Evolutionary conservation across 2,797 vertebrate species (phyloP).

Genomic region (Phyllotis vaccarum): DNA sequence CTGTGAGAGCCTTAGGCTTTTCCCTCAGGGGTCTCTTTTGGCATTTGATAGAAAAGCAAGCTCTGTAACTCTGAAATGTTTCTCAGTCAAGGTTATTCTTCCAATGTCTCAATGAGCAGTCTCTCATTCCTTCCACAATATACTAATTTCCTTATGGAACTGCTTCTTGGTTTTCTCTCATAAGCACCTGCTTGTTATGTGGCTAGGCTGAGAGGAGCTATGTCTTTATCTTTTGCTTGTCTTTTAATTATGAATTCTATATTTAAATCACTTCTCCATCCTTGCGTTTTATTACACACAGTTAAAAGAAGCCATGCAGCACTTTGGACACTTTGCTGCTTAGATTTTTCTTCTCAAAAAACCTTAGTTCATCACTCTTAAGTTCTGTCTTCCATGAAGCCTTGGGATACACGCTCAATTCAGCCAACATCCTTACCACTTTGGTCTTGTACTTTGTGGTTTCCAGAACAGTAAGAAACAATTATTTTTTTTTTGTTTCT

Average conservation of each 20-base stretch:
- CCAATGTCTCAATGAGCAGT: neutral
- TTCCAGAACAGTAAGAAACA: neutral
- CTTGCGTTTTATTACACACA: constrained; percentile 22
- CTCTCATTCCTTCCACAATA: neutral
- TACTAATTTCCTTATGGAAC: neutral
- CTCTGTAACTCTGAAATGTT: neutral
- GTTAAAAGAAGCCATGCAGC: constrained; percentile 51
- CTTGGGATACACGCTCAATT: neutral
- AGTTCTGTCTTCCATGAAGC: neutral
- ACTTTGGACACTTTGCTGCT: neutral
- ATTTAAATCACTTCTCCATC: neutral
- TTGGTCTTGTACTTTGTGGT: neutral
- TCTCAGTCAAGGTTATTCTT: neutral
- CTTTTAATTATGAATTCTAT: constrained; percentile 45
- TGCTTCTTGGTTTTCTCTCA: neutral
- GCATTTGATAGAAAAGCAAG: neutral
- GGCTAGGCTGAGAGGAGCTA: neutral
- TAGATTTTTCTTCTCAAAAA: neutral
- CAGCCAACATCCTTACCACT: neutral
- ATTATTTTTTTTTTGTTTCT: neutral
- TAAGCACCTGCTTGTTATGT: neutral
- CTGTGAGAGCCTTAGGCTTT: neutral
- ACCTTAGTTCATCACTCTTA: neutral
- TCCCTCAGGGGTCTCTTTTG: neutral
- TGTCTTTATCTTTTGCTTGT: constrained; percentile 20